Conservation (phyloP, 2,888 invertebrate genomes). For the Buathra laborator region DNA sequence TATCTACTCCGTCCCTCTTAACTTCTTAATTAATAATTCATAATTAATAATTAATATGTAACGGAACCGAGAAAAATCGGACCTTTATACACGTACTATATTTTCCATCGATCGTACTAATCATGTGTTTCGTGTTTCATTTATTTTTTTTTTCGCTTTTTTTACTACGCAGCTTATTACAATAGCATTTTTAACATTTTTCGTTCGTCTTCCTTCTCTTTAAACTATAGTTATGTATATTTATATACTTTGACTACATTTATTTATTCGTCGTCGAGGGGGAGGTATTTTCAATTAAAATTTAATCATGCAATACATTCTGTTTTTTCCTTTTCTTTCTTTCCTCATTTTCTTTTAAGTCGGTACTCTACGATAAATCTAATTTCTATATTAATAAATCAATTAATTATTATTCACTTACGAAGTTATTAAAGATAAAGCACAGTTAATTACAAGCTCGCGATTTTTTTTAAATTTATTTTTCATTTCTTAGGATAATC, state of each 20-base stretch:
- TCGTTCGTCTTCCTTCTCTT: not conserved
- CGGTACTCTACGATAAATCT: not conserved
- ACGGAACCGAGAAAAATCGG: conserved; percentile 40
- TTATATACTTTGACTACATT: conserved; percentile 27
- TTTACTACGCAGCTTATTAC: conserved; percentile 62
- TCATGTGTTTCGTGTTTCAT: conserved; percentile 38
- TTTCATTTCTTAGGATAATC: conserved; percentile 32
- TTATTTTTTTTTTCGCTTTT: conserved; percentile 9
- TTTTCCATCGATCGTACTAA: conserved; percentile 50
- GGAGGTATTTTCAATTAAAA: conserved; percentile 56
- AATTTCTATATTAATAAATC: conserved; percentile 38
- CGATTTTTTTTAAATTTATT: conserved; percentile 49
- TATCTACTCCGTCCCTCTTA: not conserved
- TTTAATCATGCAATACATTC: conserved; percentile 69
- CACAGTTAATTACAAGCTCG: conserved; percentile 79
- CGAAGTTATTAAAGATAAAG: conserved; percentile 73
- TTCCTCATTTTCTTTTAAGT: not conserved
- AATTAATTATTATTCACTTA: conserved; percentile 58
- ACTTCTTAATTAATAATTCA: not conserved
- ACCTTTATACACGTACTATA: conserved; percentile 9
- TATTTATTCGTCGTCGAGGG: not conserved
- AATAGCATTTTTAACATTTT: conserved; percentile 59
- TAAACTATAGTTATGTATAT: conserved; percentile 49
- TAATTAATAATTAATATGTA: conserved; percentile 37
- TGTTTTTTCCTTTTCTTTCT: conserved; percentile 26